Base-by-base conservation (phyloP, 2,797 vertebrate genomes). In the Chaunax sp. region DNA sequence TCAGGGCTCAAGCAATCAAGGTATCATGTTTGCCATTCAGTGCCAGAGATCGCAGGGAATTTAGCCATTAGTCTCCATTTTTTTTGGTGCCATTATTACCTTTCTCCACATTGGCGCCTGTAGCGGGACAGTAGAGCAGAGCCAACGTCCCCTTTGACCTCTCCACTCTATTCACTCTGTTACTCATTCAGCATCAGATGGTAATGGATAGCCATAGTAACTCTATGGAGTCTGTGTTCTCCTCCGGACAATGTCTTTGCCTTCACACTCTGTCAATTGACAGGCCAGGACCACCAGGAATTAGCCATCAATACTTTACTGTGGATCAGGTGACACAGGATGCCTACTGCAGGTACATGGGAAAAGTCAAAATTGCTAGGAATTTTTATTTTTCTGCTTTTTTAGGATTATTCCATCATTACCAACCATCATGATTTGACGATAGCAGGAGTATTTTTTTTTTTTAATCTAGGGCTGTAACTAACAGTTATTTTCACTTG, bases 161-260 rank as follows among this genome's bases (percentile, higher is more conserved):
- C 77, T 76, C 61, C 62, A 10, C 77, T 79, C 80, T 73, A 72
- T 90, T 89, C 78, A 75, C 79, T 69, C 45, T 75, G 82, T 81
- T 72, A 58, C 81, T 89, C 82, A 85, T 77, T 88, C 75, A 76
- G 83, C 85, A 74, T 92, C 80, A 79, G 75, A 82, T 79, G 86
- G 85, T 90, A 93, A 92, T 85, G 51, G 90, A 90, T 92, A 92
- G 80, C 83, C 51, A 28, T 30, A 71, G 73, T 64, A 54, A 37
- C 75, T 85, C 82, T 85, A 81, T 87, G 82, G 85, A 73, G 81
- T 82, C 90, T 88, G 81, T 91, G 83, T 92, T 86, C 83, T 81
- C 65, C 23, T 49, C 35, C 60, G 80, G 73, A 79, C 75, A 28
- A 65, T 64, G 79, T 87, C 90, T 77, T 64, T 38, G n/a, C 77